Conservation (phyloP, 1,140 invertebrate genomes). For the Platyscapa corneri region DNA sequence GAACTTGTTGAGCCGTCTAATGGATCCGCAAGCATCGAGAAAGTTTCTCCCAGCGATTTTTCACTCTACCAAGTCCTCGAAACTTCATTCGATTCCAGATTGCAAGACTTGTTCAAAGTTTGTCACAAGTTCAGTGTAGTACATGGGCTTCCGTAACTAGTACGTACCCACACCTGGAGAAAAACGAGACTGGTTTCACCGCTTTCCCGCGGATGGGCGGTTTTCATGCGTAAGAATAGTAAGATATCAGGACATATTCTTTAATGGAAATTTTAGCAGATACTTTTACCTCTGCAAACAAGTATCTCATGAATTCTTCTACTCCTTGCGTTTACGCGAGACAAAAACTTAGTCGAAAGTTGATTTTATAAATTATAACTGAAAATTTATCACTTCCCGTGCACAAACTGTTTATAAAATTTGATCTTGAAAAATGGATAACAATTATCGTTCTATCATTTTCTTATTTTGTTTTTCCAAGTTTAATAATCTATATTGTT, state of each 20-base stretch:
- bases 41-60: constrained; percentile 66
- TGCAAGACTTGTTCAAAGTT: constrained; percentile 68
- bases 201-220: constrained; percentile 18
- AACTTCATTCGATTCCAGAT: constrained; percentile 68
- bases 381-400: constrained; percentile 26
- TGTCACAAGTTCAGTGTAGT: constrained; percentile 45
- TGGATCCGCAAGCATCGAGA: constrained; percentile 60
- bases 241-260: constrained; percentile 51
- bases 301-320: neutral
- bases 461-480: no score
- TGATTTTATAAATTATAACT: neutral
- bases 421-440: neutral
- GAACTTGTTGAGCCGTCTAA: constrained; percentile 67
- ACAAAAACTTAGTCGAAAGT: constrained; percentile 35
- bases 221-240: constrained; percentile 34
- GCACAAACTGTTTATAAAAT: neutral
- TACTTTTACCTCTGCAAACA: constrained; percentile 38
- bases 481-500: no score
- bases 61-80: constrained; percentile 66
- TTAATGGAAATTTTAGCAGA: constrained; percentile 55
- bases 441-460: neutral
- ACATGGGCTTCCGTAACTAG: neutral
- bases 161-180: neutral
- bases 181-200: neutral
- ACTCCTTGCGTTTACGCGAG: neutral